Evolutionary conservation across 2,888 invertebrate genomes (phyloP).

Genomic region (Spatulosminthurus flaviceps): DNA sequence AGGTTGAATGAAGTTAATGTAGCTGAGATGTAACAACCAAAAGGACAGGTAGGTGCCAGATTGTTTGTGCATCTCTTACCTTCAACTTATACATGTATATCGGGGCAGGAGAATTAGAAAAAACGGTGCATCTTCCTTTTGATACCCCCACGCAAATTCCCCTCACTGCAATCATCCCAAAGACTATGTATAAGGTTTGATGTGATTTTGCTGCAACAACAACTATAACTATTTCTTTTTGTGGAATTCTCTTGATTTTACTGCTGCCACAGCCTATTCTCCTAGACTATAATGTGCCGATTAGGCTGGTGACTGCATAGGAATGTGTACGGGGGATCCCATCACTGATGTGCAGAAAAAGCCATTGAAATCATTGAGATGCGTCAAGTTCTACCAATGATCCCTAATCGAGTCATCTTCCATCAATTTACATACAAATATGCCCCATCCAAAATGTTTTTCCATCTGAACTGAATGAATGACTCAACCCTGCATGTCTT

Average conservation of each 20-base stretch:
- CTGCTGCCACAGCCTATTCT: constrained; percentile 18
- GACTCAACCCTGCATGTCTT: constrained; percentile 9
- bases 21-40: background rate
- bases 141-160: too few species aligned
- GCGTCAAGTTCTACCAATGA: constrained; percentile 49
- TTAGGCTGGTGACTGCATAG: constrained; percentile 16
- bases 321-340: background rate
- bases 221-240: background rate
- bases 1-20: too few species aligned
- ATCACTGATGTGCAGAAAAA: constrained; percentile 14
- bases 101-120: background rate
- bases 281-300: constrained; percentile 28
- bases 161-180: too few species aligned
- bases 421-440: constrained; percentile 51
- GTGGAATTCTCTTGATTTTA: constrained; percentile 34
- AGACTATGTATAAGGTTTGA: too few species aligned
- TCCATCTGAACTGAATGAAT: constrained; percentile 18
- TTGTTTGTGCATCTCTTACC: background rate
- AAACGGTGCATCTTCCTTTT: too few species aligned
- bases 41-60: background rate
- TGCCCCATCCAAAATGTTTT: constrained; percentile 42
- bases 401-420: constrained; percentile 49
- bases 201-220: too few species aligned
- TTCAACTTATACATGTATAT: background rate
- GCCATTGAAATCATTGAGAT: constrained; percentile 44